These are phyloP conservation scores for Phorcus lineatus DNA, from an alignment of 2,888 invertebrate species.

Conservation along the genomic window DNA sequence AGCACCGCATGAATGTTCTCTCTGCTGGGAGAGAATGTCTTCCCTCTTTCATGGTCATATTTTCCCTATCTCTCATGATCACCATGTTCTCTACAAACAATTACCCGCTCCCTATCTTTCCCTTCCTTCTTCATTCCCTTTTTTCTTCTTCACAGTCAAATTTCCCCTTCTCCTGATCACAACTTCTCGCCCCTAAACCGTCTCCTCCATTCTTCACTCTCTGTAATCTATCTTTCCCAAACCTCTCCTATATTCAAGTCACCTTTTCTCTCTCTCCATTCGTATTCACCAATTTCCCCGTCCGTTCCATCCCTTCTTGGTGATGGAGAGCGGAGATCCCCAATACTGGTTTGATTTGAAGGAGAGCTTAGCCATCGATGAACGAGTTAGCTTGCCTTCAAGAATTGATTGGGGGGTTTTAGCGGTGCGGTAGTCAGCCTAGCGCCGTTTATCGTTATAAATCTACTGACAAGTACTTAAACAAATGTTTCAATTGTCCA, in stretches of 20 bases:
- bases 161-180: neutral
- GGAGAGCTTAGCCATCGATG: neutral
- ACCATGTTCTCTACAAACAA: too few species aligned
- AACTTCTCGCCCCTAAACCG: too few species aligned
- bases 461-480: slow-evolving; percentile 11
- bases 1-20: too few species aligned
- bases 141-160: neutral
- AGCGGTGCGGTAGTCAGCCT: neutral
- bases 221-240: neutral
- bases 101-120: too few species aligned
- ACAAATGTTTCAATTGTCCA: slow-evolving; percentile 10
- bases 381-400: neutral
- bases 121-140: neutral
- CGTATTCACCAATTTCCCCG: neutral
- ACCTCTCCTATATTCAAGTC: neutral
- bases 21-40: too few species aligned
- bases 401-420: neutral
- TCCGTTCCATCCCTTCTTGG: neutral
- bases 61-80: too few species aligned
- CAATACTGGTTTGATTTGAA: neutral
- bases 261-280: neutral
- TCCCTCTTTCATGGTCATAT: too few species aligned
- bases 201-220: too few species aligned
- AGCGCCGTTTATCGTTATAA: slow-evolving; percentile 1
- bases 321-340: neutral